Percentiles rank a stretch among this genome's conserved stretches.
Evolutionary conservation across 2,888 invertebrate species (phyloP).

Genomic region (Laothoe populi): DNA sequence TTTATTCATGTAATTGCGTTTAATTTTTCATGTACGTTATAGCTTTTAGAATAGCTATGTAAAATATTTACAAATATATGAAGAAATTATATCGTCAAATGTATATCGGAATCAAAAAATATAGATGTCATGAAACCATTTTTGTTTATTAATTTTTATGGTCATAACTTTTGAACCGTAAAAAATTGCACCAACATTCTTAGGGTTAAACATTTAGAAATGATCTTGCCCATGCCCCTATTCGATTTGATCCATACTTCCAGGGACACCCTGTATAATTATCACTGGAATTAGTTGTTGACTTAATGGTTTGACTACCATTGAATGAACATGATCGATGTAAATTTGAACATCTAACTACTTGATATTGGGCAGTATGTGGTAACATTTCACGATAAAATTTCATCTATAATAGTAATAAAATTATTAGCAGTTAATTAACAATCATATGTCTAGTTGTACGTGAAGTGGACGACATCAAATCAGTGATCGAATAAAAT

Average conservation of each 20-base stretch:
- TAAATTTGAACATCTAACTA: neutral
- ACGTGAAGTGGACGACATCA: conserved; percentile 62
- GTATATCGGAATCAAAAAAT: neutral
- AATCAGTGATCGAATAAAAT: conserved; percentile 84
- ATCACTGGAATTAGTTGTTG: no score
- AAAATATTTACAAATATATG: conserved; percentile 36
- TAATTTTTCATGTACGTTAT: conserved; percentile 45
- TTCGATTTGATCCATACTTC: no score
- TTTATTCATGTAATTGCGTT: conserved; percentile 22
- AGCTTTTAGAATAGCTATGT: conserved; percentile 60
- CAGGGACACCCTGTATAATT: no score
- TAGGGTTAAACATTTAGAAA: no score
- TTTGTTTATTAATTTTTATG: no score
- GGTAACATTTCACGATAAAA: conserved; percentile 8
- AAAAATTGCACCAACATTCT: no score
- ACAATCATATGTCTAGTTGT: conserved; percentile 73
- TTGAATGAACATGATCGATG: no score
- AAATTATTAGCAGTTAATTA: conserved; percentile 37
- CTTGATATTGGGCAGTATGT: no score
- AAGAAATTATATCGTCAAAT: conserved; percentile 22
- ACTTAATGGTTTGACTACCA: no score
- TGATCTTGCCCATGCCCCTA: no score
- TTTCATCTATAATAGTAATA: conserved; percentile 15
- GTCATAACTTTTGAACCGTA: no score
- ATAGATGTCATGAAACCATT: neutral